Evolutionary conservation across 2,888 invertebrate species (phyloP).

Genomic region (Orthosia cruda): DNA sequence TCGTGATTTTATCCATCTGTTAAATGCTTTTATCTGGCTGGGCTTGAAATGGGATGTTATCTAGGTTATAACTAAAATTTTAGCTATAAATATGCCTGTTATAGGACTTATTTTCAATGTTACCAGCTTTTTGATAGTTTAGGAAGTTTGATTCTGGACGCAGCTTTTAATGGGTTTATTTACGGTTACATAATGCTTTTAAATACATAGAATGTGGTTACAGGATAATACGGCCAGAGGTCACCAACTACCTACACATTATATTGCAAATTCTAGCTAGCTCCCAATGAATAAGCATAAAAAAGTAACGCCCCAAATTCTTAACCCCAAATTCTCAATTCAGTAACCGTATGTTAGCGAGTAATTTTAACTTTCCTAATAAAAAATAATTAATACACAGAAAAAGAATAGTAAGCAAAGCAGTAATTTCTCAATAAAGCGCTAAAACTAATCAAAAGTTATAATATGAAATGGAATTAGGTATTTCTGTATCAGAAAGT

Average conservation of each 20-base stretch:
- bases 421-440: background rate
- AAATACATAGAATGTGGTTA: background rate
- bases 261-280: too few relatives aligned
- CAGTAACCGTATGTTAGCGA: too few relatives aligned
- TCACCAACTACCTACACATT: too few relatives aligned
- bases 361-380: too few relatives aligned
- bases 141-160: background rate
- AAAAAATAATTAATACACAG: too few relatives aligned
- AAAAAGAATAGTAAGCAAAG: too few relatives aligned
- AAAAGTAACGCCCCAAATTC: too few relatives aligned
- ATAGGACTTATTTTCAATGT: background rate
- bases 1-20: slow-evolving; percentile 53
- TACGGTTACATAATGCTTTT: too few relatives aligned
- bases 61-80: slow-evolving; percentile 21
- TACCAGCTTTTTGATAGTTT: slow-evolving; percentile 1
- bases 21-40: slow-evolving; percentile 30
- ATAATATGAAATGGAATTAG: background rate
- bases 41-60: slow-evolving; percentile 25
- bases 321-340: too few relatives aligned
- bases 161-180: background rate
- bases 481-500: slow-evolving; percentile 17
- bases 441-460: slow-evolving; percentile 26
- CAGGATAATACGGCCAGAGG: too few relatives aligned
- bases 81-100: slow-evolving; percentile 26
- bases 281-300: too few relatives aligned